Base-by-base conservation (phyloP, 2,888 invertebrate species). In the Eupithecia subumbrata region DNA sequence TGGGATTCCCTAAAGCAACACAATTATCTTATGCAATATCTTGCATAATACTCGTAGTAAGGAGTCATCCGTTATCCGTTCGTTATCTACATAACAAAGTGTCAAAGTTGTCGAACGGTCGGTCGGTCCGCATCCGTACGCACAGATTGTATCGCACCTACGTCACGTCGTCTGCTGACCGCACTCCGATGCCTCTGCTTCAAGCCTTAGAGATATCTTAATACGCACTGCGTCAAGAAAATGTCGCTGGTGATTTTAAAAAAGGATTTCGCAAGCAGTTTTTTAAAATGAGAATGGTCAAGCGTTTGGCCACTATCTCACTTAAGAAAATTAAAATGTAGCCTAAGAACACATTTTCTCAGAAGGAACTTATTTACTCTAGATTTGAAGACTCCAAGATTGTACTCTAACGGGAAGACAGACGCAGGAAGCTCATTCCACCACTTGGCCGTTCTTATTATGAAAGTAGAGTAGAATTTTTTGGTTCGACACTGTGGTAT, bases 111-210 rank as follows among this genome's bases (percentile, higher is more conserved):
- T 80, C 78, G 63, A 34, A 11, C 78, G 75, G 82, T 79, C 75
- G 79, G 78, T 73, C 75, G 78, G 76, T 77, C 71, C 22, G 52
- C 73, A 72, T 77, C 71, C 22, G 52, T 74, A 72, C 78, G 74
- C 81, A 81, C 69, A 40, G 64, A 70, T 52, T 22, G 80, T 78
- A 79, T 72, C 77, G 78, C 75, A 78, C 79, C 80, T 80, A 76
- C 76, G 80, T 79, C 76, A 77, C 78, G 69, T 72, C 78, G 77
- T 82, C 80, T 80, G 79, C 77, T 77, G 76, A 79, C 79, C 80
- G 78, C 81, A 80, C 43, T 69, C 79, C 75, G 63, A 71, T 68
- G 72, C 72, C 64, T 30, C 66, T 43, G 69, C 52, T 69, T 74
- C 71, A 60, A 69, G 69, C 37, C 64, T 73, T 69, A 66, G 43